A percentile compares a stretch with the other conserved stretches of the same genome.
These are phyloP conservation scores for Pseudolycoriella hygida DNA, from an alignment of 2,888 invertebrate genomes.

Conservation along the genomic window DNA sequence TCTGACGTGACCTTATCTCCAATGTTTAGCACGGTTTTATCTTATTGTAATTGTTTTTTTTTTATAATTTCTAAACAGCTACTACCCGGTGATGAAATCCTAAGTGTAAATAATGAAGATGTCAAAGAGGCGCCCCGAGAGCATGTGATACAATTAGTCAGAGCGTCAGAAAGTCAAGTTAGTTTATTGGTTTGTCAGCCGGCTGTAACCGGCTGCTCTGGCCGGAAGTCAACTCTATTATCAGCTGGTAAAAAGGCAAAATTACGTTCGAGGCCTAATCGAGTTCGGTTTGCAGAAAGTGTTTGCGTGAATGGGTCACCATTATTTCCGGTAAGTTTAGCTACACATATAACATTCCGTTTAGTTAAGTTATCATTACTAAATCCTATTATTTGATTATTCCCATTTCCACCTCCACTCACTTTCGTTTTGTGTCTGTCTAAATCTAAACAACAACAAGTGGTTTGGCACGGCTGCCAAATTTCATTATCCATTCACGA, in stretches of 20 bases:
- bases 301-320: conserved; percentile 74
- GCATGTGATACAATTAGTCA: conserved; percentile 73
- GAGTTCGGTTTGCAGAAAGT: conserved; percentile 79
- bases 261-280: conserved; percentile 59
- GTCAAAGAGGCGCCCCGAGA: conserved; percentile 71
- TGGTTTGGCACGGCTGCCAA: background rate
- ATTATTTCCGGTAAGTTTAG: conserved; percentile 47
- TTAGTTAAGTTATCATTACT: too few species aligned
- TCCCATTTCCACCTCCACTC: too few species aligned
- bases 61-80: conserved; percentile 30
- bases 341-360: too few species aligned
- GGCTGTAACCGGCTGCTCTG: conserved; percentile 36
- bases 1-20: too few species aligned
- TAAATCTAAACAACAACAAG: background rate
- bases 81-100: conserved; percentile 79
- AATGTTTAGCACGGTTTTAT: too few species aligned
- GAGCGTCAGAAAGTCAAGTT: conserved; percentile 61
- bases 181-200: conserved; percentile 72
- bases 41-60: background rate
- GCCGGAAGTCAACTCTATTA: conserved; percentile 63
- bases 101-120: conserved; percentile 80
- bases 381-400: too few species aligned
- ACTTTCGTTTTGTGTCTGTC: too few species aligned
- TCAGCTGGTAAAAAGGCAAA: conserved; percentile 77
- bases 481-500: conserved; percentile 6